Base-by-base conservation (phyloP, 2,888 invertebrate genomes). In the Stenurella melanura region DNA sequence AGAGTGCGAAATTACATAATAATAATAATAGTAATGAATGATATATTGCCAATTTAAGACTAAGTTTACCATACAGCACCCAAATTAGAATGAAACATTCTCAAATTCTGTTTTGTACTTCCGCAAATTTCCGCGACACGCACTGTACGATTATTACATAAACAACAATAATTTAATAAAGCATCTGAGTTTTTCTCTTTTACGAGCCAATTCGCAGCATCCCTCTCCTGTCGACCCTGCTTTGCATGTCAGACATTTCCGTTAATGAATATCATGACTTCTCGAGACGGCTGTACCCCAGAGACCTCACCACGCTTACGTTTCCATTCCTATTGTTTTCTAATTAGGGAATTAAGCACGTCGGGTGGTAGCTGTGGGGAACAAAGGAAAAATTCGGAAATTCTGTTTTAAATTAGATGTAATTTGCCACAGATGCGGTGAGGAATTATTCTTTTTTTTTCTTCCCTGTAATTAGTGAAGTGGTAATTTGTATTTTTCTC, bases 321-420 rank as follows among this genome's bases (percentile, higher is more conserved):
- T 63, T 34, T 63, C n/a, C 50, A 50, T 50, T n/a, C 30, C 34
- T 63, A 63, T 63, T 63, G 30, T 18, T n/a, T 34, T 17, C 30
- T 30, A 63, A 63, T 63, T 63, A 34, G 34, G 17, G 61, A 12
- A 63, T 34, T 30, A 30, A 63, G n/a, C 34, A 6, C n/a, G 30
- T 50, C 15, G 30, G 17, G 17, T 17, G 0, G 61, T 11, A 6
- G 10, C n/a, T 34, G 34, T n/a, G 10, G 12, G 34, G 34, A 34
- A n/a, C 30, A 63, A n/a, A 30, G 17, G 61, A 63, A 63, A 63
- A 63, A 63, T 63, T 63, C 10, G 61, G 34, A n/a, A 34, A n/a
- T 30, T 18, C 17, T 34, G 30, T 15, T 30, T 63, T 63, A 63
- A 63, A 63, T 30, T 30, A 30, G 34, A 34, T 2, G 61, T 30